Conservation (phyloP, 2,888 invertebrate genomes). For the Himalopsyche kuldschensis region DNA sequence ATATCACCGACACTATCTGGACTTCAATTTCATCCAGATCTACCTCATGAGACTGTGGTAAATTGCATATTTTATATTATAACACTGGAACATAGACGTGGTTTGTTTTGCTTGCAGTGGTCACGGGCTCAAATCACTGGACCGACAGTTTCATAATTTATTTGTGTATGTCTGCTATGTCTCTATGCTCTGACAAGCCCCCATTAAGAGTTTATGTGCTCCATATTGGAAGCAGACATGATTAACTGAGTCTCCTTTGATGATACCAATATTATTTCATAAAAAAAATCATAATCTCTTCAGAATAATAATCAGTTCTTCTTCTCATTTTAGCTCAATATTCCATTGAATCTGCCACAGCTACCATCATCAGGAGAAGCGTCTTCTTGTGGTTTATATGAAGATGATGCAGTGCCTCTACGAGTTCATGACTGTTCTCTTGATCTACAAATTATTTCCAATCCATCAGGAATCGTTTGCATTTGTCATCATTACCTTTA, state of each 20-base stretch:
- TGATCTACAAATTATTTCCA: constrained; percentile 77
- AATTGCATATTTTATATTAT: constrained; percentile 44
- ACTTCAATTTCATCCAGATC: constrained; percentile 82
- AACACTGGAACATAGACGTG: background rate
- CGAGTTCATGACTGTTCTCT: constrained; percentile 80
- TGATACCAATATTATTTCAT: no score
- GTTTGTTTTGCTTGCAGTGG: background rate
- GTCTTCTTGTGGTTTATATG: constrained; percentile 69
- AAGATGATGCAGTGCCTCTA: constrained; percentile 79
- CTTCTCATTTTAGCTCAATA: constrained; percentile 68
- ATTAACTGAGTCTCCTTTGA: no score
- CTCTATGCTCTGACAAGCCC: no score
- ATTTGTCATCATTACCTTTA: constrained; percentile 84
- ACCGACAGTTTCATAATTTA: no score
- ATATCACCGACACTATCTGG: constrained; percentile 77
- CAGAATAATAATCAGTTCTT: constrained; percentile 1
- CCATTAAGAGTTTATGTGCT: no score
- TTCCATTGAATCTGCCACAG: constrained; percentile 80
- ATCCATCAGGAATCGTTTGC: constrained; percentile 72
- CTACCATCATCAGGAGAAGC: constrained; percentile 56
- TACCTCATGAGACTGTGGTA: constrained; percentile 87
- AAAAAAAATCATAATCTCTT: background rate
- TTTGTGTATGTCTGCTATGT: no score
- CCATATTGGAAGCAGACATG: no score
- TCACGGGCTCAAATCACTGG: no score